Conservation (phyloP, 2,888 invertebrate genomes). For the Malthinus flaveolus region DNA sequence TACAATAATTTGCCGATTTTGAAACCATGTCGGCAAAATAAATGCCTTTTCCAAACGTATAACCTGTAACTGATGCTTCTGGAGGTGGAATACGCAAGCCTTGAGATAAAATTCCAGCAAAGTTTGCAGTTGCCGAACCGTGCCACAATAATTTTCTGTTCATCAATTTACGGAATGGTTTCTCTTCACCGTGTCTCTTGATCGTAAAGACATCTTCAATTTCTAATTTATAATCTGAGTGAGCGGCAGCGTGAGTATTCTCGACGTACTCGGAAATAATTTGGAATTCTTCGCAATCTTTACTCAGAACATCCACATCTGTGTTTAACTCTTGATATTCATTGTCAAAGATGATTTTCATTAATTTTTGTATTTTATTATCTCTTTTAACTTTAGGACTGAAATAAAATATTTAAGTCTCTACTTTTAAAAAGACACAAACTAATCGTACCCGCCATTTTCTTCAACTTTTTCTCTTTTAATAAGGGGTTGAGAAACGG, state of each 20-base stretch:
- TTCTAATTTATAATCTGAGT: slow-evolving; percentile 72
- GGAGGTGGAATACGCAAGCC: slow-evolving; percentile 96
- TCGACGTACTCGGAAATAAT: slow-evolving; percentile 76
- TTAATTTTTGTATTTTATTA: slow-evolving; percentile 79
- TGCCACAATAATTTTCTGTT: slow-evolving; percentile 94
- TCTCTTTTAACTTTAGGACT: slow-evolving; percentile 69
- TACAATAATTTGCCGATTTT: slow-evolving; percentile 97
- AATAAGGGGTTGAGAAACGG: slow-evolving; percentile 54
- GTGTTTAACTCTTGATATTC: slow-evolving; percentile 89
- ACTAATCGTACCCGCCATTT: slow-evolving; percentile 41
- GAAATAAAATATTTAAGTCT: slow-evolving; percentile 31
- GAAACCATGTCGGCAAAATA: slow-evolving; percentile 99
- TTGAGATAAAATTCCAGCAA: slow-evolving; percentile 91
- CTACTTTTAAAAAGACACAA: slow-evolving; percentile 4
- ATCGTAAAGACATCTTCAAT: slow-evolving; percentile 74
- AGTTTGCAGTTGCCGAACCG: slow-evolving; percentile 94
- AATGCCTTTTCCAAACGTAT: slow-evolving; percentile 98
- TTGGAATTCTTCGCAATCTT: slow-evolving; percentile 70
- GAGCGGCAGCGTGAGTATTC: slow-evolving; percentile 94
- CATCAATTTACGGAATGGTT: slow-evolving; percentile 83
- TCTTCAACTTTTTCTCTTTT: slow-evolving; percentile 58
- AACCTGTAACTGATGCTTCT: slow-evolving; percentile 92
- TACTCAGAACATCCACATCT: slow-evolving; percentile 72
- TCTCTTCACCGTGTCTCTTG: slow-evolving; percentile 75
- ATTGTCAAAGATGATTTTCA: slow-evolving; percentile 85